These are phyloP conservation scores for Drosophila demipolita DNA, from an alignment of 2,888 invertebrate genomes.

Conservation along the genomic window DNA sequence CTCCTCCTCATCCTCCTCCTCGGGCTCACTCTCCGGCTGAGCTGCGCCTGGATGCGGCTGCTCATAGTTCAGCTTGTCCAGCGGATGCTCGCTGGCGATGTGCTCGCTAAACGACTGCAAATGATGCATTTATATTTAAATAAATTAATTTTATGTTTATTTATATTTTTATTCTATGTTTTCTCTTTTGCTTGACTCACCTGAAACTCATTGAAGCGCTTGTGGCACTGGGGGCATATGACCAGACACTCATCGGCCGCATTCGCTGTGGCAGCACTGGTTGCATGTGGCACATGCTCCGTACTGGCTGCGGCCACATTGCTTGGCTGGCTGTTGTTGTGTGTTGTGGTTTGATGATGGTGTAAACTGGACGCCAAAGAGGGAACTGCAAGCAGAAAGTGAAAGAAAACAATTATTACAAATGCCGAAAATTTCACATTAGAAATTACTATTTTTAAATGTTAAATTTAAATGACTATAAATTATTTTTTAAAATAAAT, in stretches of 20 bases:
- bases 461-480: no score
- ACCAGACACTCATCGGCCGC: slow-evolving; percentile 83
- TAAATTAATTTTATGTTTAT: not conserved
- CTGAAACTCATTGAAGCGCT: slow-evolving; percentile 84
- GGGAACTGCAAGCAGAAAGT: slow-evolving; percentile 80
- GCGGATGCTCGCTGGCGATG: slow-evolving; percentile 85
- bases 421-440: not conserved
- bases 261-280: slow-evolving; percentile 55
- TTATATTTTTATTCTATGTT: not conserved
- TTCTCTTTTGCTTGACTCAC: slow-evolving; percentile 55
- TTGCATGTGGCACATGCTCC: slow-evolving; percentile 71
- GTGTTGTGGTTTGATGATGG: slow-evolving; percentile 76
- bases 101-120: slow-evolving; percentile 85
- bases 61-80: slow-evolving; percentile 83
- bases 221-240: slow-evolving; percentile 85
- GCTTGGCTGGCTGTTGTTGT: slow-evolving; percentile 63
- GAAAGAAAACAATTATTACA: not conserved
- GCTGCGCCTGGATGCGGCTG: slow-evolving; percentile 55
- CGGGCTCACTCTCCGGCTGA: slow-evolving; percentile 69
- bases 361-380: slow-evolving; percentile 84
- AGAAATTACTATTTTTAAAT: not conserved
- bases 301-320: slow-evolving; percentile 59
- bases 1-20: slow-evolving; percentile 36
- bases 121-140: not conserved
- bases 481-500: not conserved